These are phyloP conservation scores for Stenodera caucasica DNA, from an alignment of 2,888 invertebrate species.

Conservation along the genomic window DNA sequence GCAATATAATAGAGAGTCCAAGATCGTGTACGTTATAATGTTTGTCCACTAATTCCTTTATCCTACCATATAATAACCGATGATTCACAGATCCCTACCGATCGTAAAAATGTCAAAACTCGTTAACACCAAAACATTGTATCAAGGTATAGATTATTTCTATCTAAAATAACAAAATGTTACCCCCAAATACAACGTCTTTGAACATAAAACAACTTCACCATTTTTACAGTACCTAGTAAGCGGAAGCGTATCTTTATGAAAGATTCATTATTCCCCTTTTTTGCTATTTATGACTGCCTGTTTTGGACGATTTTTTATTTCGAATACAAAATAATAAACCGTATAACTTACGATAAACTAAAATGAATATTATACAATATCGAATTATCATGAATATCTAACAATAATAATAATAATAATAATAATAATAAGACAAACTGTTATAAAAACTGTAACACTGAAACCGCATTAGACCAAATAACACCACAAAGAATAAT, in stretches of 20 bases:
- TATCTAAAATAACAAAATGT: not conserved
- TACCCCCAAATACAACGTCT: constrained; percentile 7
- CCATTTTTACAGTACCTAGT: constrained; percentile 29
- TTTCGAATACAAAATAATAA: constrained; percentile 2
- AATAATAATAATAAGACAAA: constrained; percentile 13
- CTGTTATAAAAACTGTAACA: constrained; percentile 16
- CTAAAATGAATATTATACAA: constrained; percentile 15
- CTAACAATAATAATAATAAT: not conserved
- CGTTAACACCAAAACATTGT: constrained; percentile 19
- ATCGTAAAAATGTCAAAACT: constrained; percentile 37
- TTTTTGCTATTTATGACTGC: constrained; percentile 23
- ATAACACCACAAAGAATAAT: constrained; percentile 22
- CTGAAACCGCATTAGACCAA: constrained; percentile 22
- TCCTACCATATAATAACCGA: constrained; percentile 30
- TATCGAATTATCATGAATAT: constrained; percentile 8
- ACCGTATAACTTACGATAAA: constrained; percentile 3
- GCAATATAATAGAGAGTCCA: constrained; percentile 30
- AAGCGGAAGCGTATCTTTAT: constrained; percentile 30
- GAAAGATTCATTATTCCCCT: constrained; percentile 36
- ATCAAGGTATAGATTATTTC: constrained; percentile 20
- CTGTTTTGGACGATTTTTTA: constrained; percentile 18
- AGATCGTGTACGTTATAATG: constrained; percentile 24
- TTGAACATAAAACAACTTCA: constrained; percentile 30
- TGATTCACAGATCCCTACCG: constrained; percentile 37
- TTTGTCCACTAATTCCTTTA: constrained; percentile 25